A percentile compares a stretch with the other conserved stretches of the same genome.
These are phyloP conservation scores for Sphenodon punctatus DNA, from an alignment of 2,797 vertebrate genomes.

Conservation along the genomic window DNA sequence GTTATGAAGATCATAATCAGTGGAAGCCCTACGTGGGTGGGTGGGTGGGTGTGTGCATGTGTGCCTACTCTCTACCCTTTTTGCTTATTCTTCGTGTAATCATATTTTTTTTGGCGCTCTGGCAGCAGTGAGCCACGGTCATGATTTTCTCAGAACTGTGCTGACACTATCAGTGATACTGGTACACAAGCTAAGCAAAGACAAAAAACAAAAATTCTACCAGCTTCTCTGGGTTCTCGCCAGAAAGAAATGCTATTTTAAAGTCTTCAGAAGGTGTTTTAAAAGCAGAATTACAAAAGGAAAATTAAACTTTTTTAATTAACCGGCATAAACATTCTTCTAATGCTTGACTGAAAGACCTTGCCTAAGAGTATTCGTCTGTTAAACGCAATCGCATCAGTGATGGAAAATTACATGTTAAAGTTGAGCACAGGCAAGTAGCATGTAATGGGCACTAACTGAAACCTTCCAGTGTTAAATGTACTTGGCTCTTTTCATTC, in stretches of 20 bases:
- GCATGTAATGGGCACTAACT: neutral
- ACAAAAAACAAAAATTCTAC: neutral
- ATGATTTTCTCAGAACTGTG: neutral
- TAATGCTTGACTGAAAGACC: neutral
- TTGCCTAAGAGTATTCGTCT: neutral
- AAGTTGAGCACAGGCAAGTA: neutral
- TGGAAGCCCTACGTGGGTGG: neutral
- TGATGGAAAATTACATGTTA: no score
- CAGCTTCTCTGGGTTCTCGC: neutral
- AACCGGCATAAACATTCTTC: neutral
- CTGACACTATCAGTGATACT: neutral
- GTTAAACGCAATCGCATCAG: neutral
- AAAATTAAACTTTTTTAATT: neutral
- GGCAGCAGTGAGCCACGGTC: neutral
- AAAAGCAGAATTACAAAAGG: neutral
- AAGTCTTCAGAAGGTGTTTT: neutral
- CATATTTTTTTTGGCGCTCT: conserved; percentile 1
- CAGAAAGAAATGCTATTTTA: neutral
- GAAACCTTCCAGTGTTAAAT: neutral
- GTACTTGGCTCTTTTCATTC: neutral
- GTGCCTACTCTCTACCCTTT: accelerated
- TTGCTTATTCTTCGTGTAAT: neutral
- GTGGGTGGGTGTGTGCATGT: no score
- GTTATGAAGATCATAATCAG: neutral
- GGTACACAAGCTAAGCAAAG: neutral